Percentiles rank a stretch among this genome's conserved stretches.
phyloP scores from a whole-genome alignment of 2,888 invertebrate species.

The Dynastes hyllus region DNA sequence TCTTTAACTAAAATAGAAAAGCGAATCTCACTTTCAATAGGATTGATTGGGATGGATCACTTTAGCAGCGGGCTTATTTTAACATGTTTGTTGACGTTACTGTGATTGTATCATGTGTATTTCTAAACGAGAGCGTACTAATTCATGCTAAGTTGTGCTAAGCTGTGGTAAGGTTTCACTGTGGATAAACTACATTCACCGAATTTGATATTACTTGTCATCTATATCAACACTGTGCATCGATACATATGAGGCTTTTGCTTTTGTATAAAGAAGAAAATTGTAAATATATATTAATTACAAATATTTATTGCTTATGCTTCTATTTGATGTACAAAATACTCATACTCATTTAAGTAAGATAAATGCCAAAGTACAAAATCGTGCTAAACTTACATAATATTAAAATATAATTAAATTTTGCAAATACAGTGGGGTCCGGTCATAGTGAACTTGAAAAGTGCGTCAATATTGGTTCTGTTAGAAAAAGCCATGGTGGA shows the following conservation, averaged over 20 bases:
- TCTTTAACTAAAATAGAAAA: no score
- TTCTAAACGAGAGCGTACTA: constrained; percentile 18
- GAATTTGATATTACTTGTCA: not conserved
- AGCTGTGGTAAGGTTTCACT: constrained; percentile 21
- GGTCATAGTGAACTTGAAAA: no score
- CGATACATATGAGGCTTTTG: constrained; percentile 16
- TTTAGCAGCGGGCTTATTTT: constrained; percentile 4
- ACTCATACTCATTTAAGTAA: not conserved
- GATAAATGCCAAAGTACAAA: not conserved
- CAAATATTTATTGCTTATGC: constrained; percentile 7
- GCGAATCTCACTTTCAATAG: no score
- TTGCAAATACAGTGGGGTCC: no score
- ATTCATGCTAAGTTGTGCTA: constrained; percentile 13
- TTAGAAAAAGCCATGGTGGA: no score
- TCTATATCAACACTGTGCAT: constrained; percentile 6
- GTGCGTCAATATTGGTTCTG: no score
- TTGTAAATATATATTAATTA: constrained; percentile 13
- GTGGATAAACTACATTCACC: constrained; percentile 3
- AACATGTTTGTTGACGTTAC: not conserved
- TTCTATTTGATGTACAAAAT: not conserved
- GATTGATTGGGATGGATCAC: no score
- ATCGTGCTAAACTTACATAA: not conserved
- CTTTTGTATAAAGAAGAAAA: constrained; percentile 10
- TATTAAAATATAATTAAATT: no score
- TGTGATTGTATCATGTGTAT: constrained; percentile 28